phyloP scores from a whole-genome alignment of 2,888 invertebrate species.

The Platycnemis pennipes region DNA sequence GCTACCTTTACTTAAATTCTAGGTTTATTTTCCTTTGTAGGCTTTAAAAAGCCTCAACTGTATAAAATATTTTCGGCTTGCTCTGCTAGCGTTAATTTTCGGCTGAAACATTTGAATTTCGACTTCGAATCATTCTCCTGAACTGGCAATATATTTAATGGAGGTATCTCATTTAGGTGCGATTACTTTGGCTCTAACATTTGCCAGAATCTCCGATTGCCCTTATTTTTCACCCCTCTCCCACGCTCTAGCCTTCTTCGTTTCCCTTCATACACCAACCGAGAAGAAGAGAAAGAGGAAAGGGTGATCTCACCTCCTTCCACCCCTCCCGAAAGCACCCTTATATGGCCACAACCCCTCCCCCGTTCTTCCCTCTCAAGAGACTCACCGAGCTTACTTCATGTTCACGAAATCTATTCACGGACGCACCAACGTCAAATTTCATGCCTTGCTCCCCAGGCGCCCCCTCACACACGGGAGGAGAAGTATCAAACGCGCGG shows the following conservation, averaged over 20 bases:
- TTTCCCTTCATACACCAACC: neutral
- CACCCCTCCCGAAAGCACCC: neutral
- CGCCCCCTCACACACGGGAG: neutral
- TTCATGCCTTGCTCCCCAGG: neutral
- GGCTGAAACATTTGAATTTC: neutral
- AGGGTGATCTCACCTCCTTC: neutral
- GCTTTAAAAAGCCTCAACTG: neutral
- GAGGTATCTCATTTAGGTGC: neutral
- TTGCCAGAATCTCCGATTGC: neutral
- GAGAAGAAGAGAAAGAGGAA: neutral
- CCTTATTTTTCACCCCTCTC: neutral
- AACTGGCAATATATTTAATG: neutral
- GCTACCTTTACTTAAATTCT: neutral
- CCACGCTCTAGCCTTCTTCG: neutral
- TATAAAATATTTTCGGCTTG: neutral
- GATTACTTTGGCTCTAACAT: neutral
- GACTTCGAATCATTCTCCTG: neutral
- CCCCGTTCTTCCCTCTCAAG: neutral
- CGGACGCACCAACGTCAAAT: slow-evolving; percentile 28
- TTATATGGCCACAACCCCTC: neutral
- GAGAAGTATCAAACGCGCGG: neutral
- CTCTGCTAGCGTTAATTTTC: neutral
- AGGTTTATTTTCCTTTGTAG: neutral
- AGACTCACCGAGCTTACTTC: neutral
- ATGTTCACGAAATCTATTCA: neutral